Conservation (phyloP, 2,888 invertebrate species). For the Conomelus anceps region DNA sequence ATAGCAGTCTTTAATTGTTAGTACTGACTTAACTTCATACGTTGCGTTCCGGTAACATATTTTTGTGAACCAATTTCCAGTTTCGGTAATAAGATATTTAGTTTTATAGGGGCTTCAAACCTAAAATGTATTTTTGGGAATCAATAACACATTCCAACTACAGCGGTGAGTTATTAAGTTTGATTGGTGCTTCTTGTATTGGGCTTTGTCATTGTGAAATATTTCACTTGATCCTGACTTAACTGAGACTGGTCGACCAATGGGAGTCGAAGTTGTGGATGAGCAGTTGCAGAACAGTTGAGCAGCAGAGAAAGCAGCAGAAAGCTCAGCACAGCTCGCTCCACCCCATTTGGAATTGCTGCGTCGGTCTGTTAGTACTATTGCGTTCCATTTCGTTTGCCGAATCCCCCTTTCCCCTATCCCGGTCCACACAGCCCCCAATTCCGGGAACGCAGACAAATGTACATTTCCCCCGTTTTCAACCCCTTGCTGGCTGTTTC, state of each 20-base stretch:
- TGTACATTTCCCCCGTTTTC: background rate
- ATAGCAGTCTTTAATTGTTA: too few relatives aligned
- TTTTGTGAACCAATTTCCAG: too few relatives aligned
- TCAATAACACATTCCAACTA: too few relatives aligned
- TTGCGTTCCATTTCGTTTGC: background rate
- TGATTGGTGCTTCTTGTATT: too few relatives aligned
- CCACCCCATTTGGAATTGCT: background rate
- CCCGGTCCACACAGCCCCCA: background rate
- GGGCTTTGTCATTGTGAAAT: too few relatives aligned
- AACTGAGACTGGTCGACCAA: background rate
- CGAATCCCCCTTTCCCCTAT: background rate
- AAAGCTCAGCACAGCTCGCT: background rate
- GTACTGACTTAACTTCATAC: too few relatives aligned
- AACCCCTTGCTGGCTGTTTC: background rate
- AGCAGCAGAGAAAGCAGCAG: background rate
- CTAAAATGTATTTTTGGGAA: too few relatives aligned
- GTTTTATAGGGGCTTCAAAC: too few relatives aligned
- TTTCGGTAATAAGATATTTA: too few relatives aligned
- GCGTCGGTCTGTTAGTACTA: background rate
- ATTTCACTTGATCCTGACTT: too few relatives aligned
- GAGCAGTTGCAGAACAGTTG: background rate
- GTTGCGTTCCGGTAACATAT: too few relatives aligned
- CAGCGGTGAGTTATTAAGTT: too few relatives aligned
- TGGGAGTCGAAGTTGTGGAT: background rate
- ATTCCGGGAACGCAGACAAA: background rate